Evolutionary conservation across 2,797 vertebrate species (phyloP), one percentile per base, ranked within the genome.

Genomic region (Pteronotus mesoamericanus): DNA sequence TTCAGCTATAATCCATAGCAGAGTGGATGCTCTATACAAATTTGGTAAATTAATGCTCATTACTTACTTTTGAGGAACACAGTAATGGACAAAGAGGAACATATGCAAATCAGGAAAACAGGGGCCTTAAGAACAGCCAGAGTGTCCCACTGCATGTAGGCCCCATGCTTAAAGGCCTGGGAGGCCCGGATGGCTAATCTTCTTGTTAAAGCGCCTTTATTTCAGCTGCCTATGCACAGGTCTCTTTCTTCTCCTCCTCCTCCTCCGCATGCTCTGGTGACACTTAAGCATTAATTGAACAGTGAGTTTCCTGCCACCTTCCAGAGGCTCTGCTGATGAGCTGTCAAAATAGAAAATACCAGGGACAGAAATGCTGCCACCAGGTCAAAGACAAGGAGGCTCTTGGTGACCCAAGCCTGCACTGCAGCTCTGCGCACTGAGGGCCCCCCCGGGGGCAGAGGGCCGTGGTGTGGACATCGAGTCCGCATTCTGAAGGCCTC

Each of bases 301-400:
- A 39, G 68, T 51, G 68, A 94, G 57, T 61, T 61, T 91, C 59
- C 83, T 86, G 72, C 29, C 55, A 69, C 89, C 59, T 88, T 79
- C 72, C 77, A 83, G 48, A 32, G 32, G 57, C 48, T 94, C 64
- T 89, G 61, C 82, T 77, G 85, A 92, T 95, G 37, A 96, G 21
- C 78, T 94, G 93, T 90, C 91, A 91, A 86, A 57, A 64, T 9
- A 85, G 79, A 57, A 96, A 92, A 55, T 55, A 61, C 18, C 7
- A 34, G 37, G 51, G 68, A 69, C 68, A 68, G 80, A 85, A 93
- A 78, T 51, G 42, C 48, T 82, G 53, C 78, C 39, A 59, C 42
- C 59, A 88, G 42, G 22, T 9, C 57, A 86, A 57, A 93, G 46
- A 34, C 44, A 85, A 80, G 34, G 88, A 94, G 74, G 5, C 34